Evolutionary conservation across 2,888 invertebrate species (phyloP).

Genomic region (Furcula furcula): DNA sequence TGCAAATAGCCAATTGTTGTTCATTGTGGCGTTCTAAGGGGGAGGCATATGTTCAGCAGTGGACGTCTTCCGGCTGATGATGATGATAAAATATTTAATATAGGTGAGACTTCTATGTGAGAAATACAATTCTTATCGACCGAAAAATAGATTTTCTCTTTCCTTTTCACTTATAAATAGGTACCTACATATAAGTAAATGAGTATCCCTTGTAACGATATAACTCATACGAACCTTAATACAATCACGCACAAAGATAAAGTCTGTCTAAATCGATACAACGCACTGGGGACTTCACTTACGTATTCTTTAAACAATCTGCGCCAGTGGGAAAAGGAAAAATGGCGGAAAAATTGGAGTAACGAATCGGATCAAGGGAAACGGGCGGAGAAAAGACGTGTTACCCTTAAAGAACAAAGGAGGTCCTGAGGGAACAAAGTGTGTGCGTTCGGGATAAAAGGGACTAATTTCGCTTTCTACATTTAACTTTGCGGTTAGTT

Average conservation of each 20-base stretch:
- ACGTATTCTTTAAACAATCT: constrained; percentile 3
- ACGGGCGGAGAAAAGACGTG: constrained; percentile 6
- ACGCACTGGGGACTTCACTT: neutral
- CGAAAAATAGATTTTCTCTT: too few species aligned
- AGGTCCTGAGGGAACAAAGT: constrained; percentile 10
- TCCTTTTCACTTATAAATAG: too few species aligned
- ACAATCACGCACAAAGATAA: neutral
- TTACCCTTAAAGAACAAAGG: constrained; percentile 25
- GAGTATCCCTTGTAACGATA: too few species aligned
- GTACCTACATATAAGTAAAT: too few species aligned
- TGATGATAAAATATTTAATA: too few species aligned
- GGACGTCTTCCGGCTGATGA: too few species aligned
- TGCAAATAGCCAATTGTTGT: too few species aligned
- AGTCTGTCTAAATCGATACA: neutral
- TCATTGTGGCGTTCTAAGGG: too few species aligned
- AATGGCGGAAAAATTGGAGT: constrained; percentile 11
- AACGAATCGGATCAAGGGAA: constrained; percentile 18
- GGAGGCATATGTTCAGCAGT: too few species aligned
- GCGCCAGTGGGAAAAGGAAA: constrained; percentile 4
- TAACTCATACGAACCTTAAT: too few species aligned
- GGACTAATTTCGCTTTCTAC: constrained; percentile 4
- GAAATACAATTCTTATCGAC: too few species aligned
- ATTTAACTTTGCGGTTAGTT: constrained; percentile 12
- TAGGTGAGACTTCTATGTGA: too few species aligned
- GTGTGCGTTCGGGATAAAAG: neutral